Base-by-base conservation (phyloP, 1,140 invertebrate genomes). In the Heliothis virescens region DNA sequence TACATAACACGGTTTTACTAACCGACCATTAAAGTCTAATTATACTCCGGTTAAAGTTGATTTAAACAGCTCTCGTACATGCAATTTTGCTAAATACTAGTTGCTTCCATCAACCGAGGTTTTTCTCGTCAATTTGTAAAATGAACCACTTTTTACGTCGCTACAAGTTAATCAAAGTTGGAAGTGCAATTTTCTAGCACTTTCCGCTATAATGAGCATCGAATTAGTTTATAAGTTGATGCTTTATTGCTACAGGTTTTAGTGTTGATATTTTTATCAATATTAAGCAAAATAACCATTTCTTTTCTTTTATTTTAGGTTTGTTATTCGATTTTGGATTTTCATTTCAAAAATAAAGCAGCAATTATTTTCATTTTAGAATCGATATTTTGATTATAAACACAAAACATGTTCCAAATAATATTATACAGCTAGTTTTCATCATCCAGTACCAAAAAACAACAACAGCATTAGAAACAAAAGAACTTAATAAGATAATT, bases 91-190 rank as follows among this genome's bases (percentile, higher is more conserved):
- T 65, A 47, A 21, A 18, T 41, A 67, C 41, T 67, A 12, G 41
- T 65, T 11, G 34, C 41, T n/a, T 41, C 63, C 16, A 47, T 21
- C 41, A 21, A 13, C 41, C 34, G 5, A 18, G 63, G 41, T 67
- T 62, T 67, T 67, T 67, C 63, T 67, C 18, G 63, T 67, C 63
- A 67, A 41, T 67, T 71, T 71, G 21, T 12, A 53, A 71, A 71
- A 29, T 53, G 48, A 71, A 71, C 67, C 63, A 21, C 63, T 67
- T 71, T 71, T 71, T 52, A 26, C 67, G 18, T 50, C 29, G 9
- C 41, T 52, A 71, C 47, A 71, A 71, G 67, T 71, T 71, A 71
- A 71, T 71, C 67, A 52, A 71, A 71, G 67, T 50, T 52, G 67
- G 48, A 52, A 71, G 48, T 71, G 18, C 67, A 71, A 67, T 52